Evolutionary conservation across 2,888 invertebrate genomes (phyloP).

Genomic region (Notodonta dromedarius): DNA sequence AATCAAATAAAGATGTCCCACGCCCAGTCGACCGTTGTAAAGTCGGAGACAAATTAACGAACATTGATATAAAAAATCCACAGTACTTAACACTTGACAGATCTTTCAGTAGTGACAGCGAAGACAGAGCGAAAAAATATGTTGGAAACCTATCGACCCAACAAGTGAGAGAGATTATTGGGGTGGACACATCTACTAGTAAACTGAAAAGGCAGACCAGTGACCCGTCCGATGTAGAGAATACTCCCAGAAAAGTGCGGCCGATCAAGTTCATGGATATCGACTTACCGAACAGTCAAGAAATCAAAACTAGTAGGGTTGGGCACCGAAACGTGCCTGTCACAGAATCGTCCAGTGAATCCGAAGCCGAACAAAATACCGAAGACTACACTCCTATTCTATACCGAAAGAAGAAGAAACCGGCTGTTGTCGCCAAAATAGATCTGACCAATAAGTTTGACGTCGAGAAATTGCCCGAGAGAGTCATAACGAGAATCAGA

Average conservation of each 20-base stretch:
- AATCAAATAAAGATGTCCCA: conserved; percentile 40
- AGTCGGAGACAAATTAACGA: conserved; percentile 36
- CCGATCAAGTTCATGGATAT: conserved; percentile 55
- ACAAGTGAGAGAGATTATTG: conserved; percentile 50
- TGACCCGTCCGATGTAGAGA: conserved; percentile 62
- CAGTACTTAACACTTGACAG: conserved; percentile 17
- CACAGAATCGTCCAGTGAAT: conserved; percentile 64
- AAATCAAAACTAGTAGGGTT: conserved; percentile 64
- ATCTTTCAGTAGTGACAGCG: conserved; percentile 30
- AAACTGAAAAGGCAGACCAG: conserved; percentile 48
- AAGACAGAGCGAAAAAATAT: conserved; percentile 42
- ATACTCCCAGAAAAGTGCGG: conserved; percentile 62
- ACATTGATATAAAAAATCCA: conserved; percentile 32
- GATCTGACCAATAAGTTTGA: conserved; percentile 64
- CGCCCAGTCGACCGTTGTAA: conserved; percentile 47
- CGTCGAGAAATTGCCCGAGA: conserved; percentile 56
- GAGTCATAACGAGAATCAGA: conserved; percentile 63
- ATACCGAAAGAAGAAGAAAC: conserved; percentile 46
- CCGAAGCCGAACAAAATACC: conserved; percentile 59
- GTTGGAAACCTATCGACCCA: conserved; percentile 45
- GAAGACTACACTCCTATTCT: conserved; percentile 59
- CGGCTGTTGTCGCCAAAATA: conserved; percentile 42
- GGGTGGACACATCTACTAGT: conserved; percentile 33
- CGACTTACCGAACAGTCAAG: conserved; percentile 71
- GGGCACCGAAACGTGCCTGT: conserved; percentile 31